A percentile compares a stretch with the other conserved stretches of the same genome.
phyloP scores from a whole-genome alignment of 2,797 vertebrate genomes.

The Alosa sapidissima region DNA sequence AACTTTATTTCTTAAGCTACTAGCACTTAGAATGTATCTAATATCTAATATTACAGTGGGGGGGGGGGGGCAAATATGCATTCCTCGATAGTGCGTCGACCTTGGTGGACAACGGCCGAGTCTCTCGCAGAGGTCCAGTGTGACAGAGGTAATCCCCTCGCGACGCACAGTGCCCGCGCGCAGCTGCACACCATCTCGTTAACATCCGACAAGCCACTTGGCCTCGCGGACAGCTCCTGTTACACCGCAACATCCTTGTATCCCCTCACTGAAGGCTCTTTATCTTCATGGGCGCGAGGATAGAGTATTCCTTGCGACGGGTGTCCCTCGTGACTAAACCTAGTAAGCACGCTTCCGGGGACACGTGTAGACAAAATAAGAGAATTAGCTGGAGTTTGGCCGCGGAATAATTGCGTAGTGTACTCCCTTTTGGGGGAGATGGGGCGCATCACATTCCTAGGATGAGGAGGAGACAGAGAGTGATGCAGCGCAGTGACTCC shows the following conservation, averaged over 20 bases:
- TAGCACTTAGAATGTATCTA: too few relatives aligned
- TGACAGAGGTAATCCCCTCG: conserved; percentile 5
- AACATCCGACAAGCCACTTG: conserved; percentile 70
- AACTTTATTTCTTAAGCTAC: too few relatives aligned
- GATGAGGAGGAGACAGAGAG: neutral
- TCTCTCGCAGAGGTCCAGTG: neutral
- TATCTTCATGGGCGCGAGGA: neutral
- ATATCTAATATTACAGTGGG: too few relatives aligned
- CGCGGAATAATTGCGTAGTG: neutral
- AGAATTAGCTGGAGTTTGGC: neutral
- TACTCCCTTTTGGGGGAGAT: neutral
- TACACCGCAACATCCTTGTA: neutral
- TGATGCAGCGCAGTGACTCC: neutral
- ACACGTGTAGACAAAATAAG: neutral
- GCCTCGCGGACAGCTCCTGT: conserved; percentile 6
- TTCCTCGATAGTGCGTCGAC: neutral
- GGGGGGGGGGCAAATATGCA: neutral
- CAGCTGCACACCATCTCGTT: conserved; percentile 79
- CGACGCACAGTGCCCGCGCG: conserved; percentile 5
- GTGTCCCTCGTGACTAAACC: neutral
- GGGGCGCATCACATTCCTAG: too few relatives aligned
- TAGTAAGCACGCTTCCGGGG: neutral
- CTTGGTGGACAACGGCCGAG: neutral
- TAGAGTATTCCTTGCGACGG: neutral
- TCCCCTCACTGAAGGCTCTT: neutral